phyloP scores from a whole-genome alignment of 2,113 vertebrate species.

The Nycticryphes semicollaris region DNA sequence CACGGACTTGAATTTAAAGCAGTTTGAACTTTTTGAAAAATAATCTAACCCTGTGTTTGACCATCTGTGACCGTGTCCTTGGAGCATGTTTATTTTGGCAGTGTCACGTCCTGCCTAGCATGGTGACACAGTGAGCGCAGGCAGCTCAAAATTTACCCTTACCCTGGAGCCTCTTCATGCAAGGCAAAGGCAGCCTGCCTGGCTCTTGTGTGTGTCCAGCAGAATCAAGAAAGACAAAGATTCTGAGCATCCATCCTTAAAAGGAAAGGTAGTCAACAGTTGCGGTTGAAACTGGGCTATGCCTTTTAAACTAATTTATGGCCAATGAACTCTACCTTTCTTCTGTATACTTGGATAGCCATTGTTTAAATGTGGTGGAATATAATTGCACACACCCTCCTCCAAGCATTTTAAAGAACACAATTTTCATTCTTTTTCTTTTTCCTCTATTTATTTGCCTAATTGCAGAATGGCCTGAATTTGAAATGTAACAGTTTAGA shows the following conservation, averaged over 20 bases:
- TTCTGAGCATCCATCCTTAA: background rate
- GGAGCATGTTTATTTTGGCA: background rate
- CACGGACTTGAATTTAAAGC: background rate
- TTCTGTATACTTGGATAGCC: background rate
- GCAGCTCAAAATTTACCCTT: background rate
- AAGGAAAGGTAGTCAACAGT: background rate
- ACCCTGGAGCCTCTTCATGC: background rate
- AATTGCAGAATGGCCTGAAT: background rate
- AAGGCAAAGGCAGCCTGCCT: background rate
- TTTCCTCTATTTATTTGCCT: background rate
- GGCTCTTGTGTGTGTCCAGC: background rate
- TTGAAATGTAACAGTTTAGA: background rate
- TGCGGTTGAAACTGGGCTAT: background rate
- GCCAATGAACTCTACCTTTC: background rate
- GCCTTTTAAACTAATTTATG: background rate
- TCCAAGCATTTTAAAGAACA: background rate
- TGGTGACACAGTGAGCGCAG: accelerated
- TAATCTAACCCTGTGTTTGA: background rate
- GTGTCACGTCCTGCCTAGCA: background rate
- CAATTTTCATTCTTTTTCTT: background rate
- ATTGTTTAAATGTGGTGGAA: background rate
- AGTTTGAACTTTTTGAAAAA: background rate
- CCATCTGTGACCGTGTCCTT: background rate
- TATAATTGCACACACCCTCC: background rate
- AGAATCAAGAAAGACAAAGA: background rate